A percentile compares a stretch with the other conserved stretches of the same genome.
phyloP scores from a whole-genome alignment of 2,888 invertebrate species.

The Portevinia maculata region DNA sequence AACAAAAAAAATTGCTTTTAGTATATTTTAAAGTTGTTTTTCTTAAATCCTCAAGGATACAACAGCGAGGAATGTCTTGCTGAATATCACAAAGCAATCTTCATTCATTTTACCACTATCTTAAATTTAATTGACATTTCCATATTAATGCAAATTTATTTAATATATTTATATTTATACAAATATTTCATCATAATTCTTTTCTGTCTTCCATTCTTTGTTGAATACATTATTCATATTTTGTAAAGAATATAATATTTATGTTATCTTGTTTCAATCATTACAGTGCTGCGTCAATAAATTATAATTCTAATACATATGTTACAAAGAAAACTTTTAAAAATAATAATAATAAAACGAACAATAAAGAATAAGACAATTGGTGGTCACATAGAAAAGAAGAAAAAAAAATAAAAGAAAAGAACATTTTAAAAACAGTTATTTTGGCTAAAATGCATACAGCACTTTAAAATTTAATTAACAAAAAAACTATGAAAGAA shows the following conservation, averaged over 20 bases:
- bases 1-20: conserved; percentile 41
- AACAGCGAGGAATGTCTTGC: conserved; percentile 54
- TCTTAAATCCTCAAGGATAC: conserved; percentile 30
- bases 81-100: conserved; percentile 45
- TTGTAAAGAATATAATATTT: conserved; percentile 9
- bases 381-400: too few species aligned
- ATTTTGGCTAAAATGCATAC: conserved; percentile 60
- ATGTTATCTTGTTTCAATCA: conserved; percentile 7
- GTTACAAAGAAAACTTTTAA: conserved; percentile 24
- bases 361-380: too few species aligned
- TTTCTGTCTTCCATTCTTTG: conserved; percentile 65
- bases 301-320: conserved; percentile 30
- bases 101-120: background rate
- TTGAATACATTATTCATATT: conserved; percentile 20
- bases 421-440: conserved; percentile 36
- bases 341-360: conserved; percentile 16
- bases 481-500: conserved; percentile 34
- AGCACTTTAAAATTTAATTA: conserved; percentile 42
- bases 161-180: background rate
- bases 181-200: conserved; percentile 5
- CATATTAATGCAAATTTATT: background rate
- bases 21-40: conserved; percentile 19
- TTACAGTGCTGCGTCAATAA: conserved; percentile 68
- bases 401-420: background rate
- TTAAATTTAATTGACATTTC: background rate